A percentile compares a stretch with the other conserved stretches of the same genome.
These are phyloP conservation scores for Sepioteuthis lessoniana DNA, from an alignment of 2,888 invertebrate genomes.

Conservation along the genomic window DNA sequence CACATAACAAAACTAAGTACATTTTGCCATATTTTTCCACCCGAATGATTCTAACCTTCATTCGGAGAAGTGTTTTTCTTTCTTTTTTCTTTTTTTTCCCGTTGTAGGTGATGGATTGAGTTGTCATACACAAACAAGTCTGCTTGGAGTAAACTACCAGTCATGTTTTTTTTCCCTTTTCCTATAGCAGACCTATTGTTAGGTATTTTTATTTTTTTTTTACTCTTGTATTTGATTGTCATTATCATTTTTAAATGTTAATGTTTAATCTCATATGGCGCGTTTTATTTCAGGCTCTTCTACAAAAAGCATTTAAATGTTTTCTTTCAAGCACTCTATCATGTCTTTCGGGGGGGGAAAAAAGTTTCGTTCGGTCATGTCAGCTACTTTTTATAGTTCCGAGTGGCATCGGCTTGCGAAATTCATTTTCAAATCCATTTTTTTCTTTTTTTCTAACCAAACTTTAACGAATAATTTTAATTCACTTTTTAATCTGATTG, in stretches of 20 bases:
- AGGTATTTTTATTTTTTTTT: not conserved
- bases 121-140: not conserved
- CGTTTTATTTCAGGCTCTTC: not conserved
- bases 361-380: not conserved
- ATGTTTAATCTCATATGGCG: not conserved
- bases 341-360: not conserved
- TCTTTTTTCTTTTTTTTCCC: not conserved
- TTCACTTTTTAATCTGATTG: too few species aligned
- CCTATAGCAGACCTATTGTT: not conserved
- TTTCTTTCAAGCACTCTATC: not conserved
- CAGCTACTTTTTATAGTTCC: not conserved
- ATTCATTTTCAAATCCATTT: too few species aligned
- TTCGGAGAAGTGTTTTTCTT: not conserved
- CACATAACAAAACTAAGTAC: not conserved
- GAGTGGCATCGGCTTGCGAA: too few species aligned
- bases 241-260: not conserved
- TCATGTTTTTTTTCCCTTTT: not conserved
- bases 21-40: not conserved
- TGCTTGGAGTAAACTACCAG: conserved; percentile 3
- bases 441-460: too few species aligned
- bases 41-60: not conserved
- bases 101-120: conserved; percentile 1
- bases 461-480: too few species aligned
- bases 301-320: not conserved
- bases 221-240: not conserved